phyloP scores from a whole-genome alignment of 1,140 invertebrate species.

The Portunus trituberculatus region DNA sequence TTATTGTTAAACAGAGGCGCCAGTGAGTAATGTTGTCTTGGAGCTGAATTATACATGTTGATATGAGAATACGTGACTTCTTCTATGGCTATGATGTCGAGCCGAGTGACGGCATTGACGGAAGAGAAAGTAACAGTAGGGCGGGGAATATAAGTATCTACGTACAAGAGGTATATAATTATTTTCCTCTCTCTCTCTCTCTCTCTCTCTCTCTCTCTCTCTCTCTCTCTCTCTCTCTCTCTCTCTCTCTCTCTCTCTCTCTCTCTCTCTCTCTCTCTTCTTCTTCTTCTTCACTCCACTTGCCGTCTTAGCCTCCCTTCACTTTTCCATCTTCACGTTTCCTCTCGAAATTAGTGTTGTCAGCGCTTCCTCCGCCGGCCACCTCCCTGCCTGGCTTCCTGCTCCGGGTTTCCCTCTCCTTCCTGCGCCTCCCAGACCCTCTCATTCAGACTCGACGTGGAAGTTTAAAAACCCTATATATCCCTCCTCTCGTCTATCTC shows the following conservation, averaged over 20 bases:
- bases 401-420: neutral
- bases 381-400: no score
- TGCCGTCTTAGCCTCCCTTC: constrained; percentile 12
- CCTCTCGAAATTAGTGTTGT: neutral
- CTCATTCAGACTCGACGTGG: neutral
- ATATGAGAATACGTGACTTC: no score
- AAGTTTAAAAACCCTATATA: neutral
- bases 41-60: no score
- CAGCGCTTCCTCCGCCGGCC: neutral
- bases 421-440: neutral
- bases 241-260: constrained; percentile 55
- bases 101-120: no score
- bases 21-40: no score
- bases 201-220: constrained; percentile 46
- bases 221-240: constrained; percentile 33
- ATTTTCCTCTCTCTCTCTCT: neutral
- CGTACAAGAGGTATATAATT: no score
- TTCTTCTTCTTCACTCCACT: neutral
- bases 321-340: neutral
- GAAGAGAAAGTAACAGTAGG: no score
- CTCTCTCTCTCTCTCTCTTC: constrained; percentile 49
- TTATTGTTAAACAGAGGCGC: no score
- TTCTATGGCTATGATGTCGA: no score
- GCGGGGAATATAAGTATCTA: no score
- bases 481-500: neutral